phyloP scores from a whole-genome alignment of 2,888 invertebrate genomes.

The Xanthia togata region DNA sequence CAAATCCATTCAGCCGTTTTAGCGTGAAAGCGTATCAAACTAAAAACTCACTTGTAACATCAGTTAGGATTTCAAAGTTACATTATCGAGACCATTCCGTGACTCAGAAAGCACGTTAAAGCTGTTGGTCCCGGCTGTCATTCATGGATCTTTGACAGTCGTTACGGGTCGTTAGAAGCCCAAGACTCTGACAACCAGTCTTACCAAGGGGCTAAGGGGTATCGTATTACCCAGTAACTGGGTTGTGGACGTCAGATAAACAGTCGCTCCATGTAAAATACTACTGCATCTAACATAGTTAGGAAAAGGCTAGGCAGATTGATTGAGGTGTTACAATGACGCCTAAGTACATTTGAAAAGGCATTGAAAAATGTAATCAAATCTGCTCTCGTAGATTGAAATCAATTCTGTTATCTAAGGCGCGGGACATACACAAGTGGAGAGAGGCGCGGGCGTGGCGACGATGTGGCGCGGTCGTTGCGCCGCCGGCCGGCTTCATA shows the following conservation, averaged over 20 bases:
- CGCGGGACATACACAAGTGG: too few relatives aligned
- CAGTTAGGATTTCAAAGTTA: too few relatives aligned
- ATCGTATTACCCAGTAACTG: neutral
- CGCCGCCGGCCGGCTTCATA: too few relatives aligned
- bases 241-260: neutral
- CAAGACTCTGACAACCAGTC: neutral
- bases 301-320: neutral
- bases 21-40: too few relatives aligned
- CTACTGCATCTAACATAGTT: neutral
- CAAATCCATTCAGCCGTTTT: too few relatives aligned
- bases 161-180: neutral
- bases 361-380: slow-evolving; percentile 22
- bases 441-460: too few relatives aligned
- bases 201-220: neutral
- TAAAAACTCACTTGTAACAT: too few relatives aligned
- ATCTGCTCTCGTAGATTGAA: neutral
- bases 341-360: neutral
- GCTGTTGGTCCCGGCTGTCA: neutral
- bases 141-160: neutral
- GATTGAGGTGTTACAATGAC: neutral
- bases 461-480: too few relatives aligned
- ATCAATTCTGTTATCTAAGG: slow-evolving; percentile 26
- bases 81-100: neutral
- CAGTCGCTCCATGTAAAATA: neutral
- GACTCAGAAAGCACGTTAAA: neutral